phyloP scores from a whole-genome alignment of 2,113 vertebrate genomes.

The Anhinga anhinga region DNA sequence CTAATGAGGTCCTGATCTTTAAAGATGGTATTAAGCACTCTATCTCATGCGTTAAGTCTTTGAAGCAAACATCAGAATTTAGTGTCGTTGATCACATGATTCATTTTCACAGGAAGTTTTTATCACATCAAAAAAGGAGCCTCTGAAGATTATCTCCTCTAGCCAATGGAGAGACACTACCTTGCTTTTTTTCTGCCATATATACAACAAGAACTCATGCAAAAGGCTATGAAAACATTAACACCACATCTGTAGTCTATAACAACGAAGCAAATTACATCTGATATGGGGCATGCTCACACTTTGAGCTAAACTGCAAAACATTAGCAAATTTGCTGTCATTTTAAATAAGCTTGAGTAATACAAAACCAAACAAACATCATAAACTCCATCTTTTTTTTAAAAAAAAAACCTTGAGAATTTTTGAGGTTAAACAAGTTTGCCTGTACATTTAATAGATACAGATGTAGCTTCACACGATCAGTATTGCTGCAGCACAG shows the following conservation, averaged over 20 bases:
- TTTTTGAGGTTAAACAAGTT: neutral
- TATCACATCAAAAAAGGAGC: neutral
- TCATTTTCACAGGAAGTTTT: neutral
- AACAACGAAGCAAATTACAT: neutral
- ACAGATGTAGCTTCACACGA: neutral
- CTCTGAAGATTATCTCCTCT: neutral
- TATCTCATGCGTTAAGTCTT: neutral
- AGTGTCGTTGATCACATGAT: neutral
- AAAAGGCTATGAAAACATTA: neutral
- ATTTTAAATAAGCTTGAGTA: neutral
- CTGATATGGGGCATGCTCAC: accelerated
- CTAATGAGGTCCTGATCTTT: neutral
- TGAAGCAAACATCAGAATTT: neutral
- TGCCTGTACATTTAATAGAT: neutral
- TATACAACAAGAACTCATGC: neutral
- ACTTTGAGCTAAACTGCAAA: neutral
- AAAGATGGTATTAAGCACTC: neutral
- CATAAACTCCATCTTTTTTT: neutral
- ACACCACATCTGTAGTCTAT: neutral
- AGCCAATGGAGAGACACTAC: accelerated
- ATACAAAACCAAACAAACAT: neutral
- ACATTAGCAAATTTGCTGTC: neutral
- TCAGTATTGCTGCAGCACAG: neutral
- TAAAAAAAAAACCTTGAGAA: too few species aligned
- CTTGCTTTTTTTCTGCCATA: neutral